Conservation (phyloP, 2,113 vertebrate species). For the Gymnarchus niloticus region DNA sequence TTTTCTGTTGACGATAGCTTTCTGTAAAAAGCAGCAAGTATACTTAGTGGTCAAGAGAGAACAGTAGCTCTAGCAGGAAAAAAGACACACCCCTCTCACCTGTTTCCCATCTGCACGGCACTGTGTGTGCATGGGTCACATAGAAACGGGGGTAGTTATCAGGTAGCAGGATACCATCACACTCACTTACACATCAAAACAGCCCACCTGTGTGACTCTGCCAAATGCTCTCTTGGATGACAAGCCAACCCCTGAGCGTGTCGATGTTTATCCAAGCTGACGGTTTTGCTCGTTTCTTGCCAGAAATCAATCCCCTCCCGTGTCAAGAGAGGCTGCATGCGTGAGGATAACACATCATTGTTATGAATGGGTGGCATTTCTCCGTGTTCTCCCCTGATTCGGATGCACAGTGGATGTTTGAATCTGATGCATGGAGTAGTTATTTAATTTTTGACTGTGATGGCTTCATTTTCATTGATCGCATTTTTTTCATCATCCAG, state of each 20-base stretch:
- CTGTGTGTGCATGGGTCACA: not conserved
- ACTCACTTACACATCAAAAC: not conserved
- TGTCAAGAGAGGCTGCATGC: not conserved
- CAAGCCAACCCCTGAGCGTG: not conserved
- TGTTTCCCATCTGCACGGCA: not conserved
- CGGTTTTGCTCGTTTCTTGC: not conserved
- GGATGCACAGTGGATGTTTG: not conserved
- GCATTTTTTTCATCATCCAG: not conserved
- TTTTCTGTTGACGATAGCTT: not conserved
- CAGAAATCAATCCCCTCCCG: not conserved
- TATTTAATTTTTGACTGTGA: not conserved
- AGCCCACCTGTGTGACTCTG: not conserved
- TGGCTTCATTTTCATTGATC: not conserved
- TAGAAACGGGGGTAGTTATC: not conserved
- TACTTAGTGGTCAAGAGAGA: not conserved
- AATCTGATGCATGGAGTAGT: not conserved
- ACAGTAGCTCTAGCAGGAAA: not conserved
- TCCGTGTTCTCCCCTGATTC: not conserved
- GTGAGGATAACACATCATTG: accelerated
- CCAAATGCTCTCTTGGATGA: not conserved
- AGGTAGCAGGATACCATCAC: not conserved
- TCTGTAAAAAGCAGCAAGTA: not conserved
- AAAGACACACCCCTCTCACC: not conserved
- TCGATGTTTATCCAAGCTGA: not conserved
- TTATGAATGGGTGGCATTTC: not conserved